Conservation (phyloP, 2,888 invertebrate genomes). For the Willowsia nigromaculata region DNA sequence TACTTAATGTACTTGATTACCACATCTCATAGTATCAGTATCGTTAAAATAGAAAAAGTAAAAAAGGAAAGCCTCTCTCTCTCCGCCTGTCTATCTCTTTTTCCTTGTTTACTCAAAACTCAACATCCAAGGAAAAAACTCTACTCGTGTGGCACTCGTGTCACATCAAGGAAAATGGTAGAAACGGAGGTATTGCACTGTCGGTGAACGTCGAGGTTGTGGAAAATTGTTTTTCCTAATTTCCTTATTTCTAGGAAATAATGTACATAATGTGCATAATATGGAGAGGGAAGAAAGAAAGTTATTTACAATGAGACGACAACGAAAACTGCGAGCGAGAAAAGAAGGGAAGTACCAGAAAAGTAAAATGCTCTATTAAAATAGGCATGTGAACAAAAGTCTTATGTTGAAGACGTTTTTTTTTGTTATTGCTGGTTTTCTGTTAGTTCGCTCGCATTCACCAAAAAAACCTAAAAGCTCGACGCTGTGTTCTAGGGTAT, state of each 20-base stretch:
- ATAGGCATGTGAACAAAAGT: neutral
- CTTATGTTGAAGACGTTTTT: neutral
- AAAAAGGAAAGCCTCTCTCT: neutral
- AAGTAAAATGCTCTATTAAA: neutral
- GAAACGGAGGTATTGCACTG: neutral
- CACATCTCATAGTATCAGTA: neutral
- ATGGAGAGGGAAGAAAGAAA: neutral
- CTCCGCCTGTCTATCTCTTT: neutral
- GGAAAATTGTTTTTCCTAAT: constrained; percentile 33
- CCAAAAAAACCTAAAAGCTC: neutral
- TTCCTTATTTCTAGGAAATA: constrained; percentile 39
- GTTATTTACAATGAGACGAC: neutral
- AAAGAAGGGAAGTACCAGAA: neutral
- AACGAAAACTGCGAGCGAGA: neutral
- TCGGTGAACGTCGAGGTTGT: neutral
- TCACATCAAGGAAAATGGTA: neutral
- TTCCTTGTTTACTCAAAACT: neutral
- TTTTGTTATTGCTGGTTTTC: neutral
- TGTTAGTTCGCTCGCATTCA: neutral
- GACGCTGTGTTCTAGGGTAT: neutral
- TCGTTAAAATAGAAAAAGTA: neutral
- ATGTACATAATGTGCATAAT: neutral
- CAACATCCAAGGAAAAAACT: neutral
- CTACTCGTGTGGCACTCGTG: neutral
- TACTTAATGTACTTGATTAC: neutral